Conservation (phyloP, 1,140 invertebrate genomes). For the Oedothorax gibbosus region DNA sequence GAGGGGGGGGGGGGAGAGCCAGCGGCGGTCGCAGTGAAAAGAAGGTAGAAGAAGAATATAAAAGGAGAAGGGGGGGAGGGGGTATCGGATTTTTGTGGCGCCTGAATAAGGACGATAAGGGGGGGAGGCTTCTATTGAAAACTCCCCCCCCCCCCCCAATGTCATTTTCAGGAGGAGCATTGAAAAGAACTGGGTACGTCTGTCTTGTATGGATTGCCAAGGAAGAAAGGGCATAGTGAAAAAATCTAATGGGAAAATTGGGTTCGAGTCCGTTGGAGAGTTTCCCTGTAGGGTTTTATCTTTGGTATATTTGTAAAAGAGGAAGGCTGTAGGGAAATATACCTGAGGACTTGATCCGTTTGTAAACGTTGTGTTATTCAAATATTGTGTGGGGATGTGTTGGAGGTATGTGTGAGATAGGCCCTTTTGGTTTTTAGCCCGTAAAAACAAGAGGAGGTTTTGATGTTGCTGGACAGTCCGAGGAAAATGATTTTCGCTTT, state of each 20-base stretch:
- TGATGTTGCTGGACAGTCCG: no score
- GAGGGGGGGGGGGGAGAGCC: not conserved
- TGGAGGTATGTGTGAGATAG: no score
- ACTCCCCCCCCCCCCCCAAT: not conserved
- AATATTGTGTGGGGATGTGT: no score
- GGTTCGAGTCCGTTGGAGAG: not conserved
- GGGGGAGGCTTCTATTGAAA: conserved; percentile 3
- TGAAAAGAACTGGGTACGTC: not conserved
- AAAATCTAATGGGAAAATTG: conserved; percentile 1
- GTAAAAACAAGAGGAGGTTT: no score
- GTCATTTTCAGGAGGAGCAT: conserved; percentile 15
- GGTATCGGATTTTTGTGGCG: conserved; percentile 57
- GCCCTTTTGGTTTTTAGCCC: no score
- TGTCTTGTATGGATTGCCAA: no score
- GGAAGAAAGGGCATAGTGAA: not conserved
- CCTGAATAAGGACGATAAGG: conserved; percentile 45
- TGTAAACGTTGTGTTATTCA: no score
- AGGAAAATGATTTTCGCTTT: no score
- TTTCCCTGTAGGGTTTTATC: not conserved
- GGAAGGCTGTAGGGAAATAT: not conserved
- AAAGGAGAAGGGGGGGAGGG: conserved; percentile 20
- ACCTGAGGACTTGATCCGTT: no score
- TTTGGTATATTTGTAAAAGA: not conserved
- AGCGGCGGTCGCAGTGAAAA: conserved; percentile 1
- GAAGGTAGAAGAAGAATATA: conserved; percentile 28